Conservation (phyloP, 30 jellyfish, hydroid and myxozoan species). For the Hydractinia symbiolongicarpus region DNA sequence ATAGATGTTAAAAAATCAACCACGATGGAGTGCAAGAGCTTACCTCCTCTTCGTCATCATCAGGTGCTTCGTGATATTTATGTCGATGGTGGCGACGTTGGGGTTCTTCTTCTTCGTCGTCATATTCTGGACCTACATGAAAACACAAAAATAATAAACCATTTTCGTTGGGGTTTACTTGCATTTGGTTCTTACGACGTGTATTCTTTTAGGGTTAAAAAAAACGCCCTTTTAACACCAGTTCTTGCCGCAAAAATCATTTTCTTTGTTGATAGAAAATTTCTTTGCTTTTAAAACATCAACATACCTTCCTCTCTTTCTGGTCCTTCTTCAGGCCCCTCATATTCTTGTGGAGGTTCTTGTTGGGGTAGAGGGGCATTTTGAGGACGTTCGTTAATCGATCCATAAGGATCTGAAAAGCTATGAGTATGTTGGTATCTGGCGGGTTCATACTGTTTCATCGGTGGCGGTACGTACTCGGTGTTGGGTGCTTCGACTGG, state of each 20-base stretch:
- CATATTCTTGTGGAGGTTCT: conserved; percentile 9
- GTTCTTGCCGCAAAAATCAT: too few relatives aligned
- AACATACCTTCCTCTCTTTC: conserved; percentile 28
- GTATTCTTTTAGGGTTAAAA: too few relatives aligned
- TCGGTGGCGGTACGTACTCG: neutral
- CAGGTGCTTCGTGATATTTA: neutral
- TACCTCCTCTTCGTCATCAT: conserved; percentile 24
- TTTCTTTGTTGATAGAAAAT: too few relatives aligned
- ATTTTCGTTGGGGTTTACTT: neutral
- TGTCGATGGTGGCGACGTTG: conserved; percentile 17
- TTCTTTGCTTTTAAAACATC: neutral
- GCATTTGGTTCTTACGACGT: too few relatives aligned
- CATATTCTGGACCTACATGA: neutral
- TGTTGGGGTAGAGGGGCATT: conserved; percentile 4
- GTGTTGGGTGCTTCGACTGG: conserved; percentile 4
- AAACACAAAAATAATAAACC: neutral
- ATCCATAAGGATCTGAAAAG: conserved; percentile 27
- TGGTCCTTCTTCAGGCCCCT: neutral
- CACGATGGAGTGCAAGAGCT: neutral
- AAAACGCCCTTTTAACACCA: too few relatives aligned
- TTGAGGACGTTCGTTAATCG: conserved; percentile 25
- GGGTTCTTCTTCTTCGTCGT: conserved; percentile 11
- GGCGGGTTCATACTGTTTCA: neutral
- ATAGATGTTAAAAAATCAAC: too few relatives aligned
- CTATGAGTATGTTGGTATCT: neutral